Base-by-base conservation (phyloP, 2,113 vertebrate species). In the Lipophrys pholis region DNA sequence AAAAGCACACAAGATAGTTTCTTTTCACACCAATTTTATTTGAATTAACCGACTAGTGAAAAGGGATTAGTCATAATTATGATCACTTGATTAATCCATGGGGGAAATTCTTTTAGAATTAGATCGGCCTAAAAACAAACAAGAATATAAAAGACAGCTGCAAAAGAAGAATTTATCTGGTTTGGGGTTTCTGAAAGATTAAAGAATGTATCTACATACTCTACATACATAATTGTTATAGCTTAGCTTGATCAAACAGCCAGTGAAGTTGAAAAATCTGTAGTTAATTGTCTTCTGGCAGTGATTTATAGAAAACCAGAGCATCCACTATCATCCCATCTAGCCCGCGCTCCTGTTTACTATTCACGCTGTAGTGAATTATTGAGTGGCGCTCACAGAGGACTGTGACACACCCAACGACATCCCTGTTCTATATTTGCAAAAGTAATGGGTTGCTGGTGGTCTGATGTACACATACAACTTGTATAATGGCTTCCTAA, bases 331-430 rank as follows among this genome's bases (percentile, higher is more conserved):
- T 77, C 40, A 45, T 73, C 45, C 49, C 52, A 65, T 73, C 51
- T 53, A 43, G 16, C 51, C 56, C 9, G 7, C 35, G 8, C 50
- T 49, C 41, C 55, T 86, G 69, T 82, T 81, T 84, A 58, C 69
- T 69, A 59, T 83, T 84, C 76, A 78, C 14, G 3, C 11, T 46
- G 42, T 60, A 69, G 86, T 86, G 64, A 86, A 87, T 86, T 86
- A 84, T 82, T 80, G 78, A 88, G 69, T 50, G 49, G 8, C 68
- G 59, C 51, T 83, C 68, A 66, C 62, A 59, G 69, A 80, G 61
- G 50, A 73, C 43, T 49, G 17, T 55, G 49, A 49, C 62, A 73
- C 38, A 15, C 58, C 65, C 46, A 60, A 69, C 53, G 57, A 73
- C 14, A 56, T 38, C 46, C 51, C 14, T 7, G 39, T 59, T 82